Evolutionary conservation across 2,888 invertebrate genomes (phyloP).

Genomic region (Lochmaea capreae): DNA sequence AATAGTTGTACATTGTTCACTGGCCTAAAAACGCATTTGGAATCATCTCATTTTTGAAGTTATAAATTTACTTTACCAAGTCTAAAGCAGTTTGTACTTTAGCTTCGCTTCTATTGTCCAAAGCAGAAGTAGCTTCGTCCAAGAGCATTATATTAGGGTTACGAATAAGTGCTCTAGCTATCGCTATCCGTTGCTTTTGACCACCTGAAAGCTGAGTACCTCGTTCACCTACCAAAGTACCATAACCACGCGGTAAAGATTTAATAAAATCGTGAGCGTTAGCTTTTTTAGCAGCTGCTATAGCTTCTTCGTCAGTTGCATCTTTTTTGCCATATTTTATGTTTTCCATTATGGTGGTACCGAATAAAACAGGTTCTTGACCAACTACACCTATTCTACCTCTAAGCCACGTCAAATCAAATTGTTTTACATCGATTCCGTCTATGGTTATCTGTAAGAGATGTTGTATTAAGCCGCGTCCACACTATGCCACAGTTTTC

Average conservation of each 20-base stretch:
- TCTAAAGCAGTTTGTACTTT: constrained; percentile 86
- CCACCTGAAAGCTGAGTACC: constrained; percentile 89
- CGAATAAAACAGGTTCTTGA: constrained; percentile 91
- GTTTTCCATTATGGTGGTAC: constrained; percentile 85
- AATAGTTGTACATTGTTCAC: constrained; percentile 81
- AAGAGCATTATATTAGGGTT: constrained; percentile 82
- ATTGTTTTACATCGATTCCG: constrained; percentile 73
- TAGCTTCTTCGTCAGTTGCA: constrained; percentile 75
- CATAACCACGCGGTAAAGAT: constrained; percentile 80
- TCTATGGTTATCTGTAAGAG: constrained; percentile 67
- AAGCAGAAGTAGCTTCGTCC: constrained; percentile 91
- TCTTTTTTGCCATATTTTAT: constrained; percentile 78
- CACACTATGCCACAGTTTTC: too few relatives aligned
- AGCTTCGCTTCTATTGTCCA: constrained; percentile 88
- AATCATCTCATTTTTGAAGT: neutral
- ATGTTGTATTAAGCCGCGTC: too few relatives aligned
- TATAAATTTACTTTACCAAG: constrained; percentile 70
- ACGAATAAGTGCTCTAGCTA: constrained; percentile 86
- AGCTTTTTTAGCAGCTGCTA: constrained; percentile 77
- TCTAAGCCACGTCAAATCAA: constrained; percentile 84
- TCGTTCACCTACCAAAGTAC: constrained; percentile 86
- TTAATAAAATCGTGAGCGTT: constrained; percentile 84
- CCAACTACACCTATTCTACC: constrained; percentile 88
- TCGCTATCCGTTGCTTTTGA: constrained; percentile 91
- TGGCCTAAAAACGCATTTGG: constrained; percentile 66